Conservation (phyloP, 2,888 invertebrate genomes). For the Odontomyia ornata region DNA sequence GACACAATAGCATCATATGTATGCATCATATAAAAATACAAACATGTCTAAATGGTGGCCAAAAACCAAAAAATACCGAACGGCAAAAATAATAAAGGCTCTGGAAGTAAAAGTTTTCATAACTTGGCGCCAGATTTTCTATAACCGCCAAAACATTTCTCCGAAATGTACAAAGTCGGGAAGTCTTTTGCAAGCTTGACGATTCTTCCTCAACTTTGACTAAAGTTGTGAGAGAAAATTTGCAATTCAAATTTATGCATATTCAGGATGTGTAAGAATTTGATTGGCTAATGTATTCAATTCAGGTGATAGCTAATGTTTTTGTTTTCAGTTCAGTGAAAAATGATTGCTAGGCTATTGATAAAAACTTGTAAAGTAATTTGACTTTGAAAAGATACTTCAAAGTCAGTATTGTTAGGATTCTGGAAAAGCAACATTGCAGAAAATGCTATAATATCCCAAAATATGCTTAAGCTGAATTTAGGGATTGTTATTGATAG, state of each 20-base stretch:
- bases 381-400: background rate
- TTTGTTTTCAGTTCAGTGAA: background rate
- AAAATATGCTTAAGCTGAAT: too few relatives aligned
- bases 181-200: background rate
- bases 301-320: background rate
- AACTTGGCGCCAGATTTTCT: constrained; percentile 14
- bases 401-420: background rate
- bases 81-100: background rate
- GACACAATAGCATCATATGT: too few relatives aligned
- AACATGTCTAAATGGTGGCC: too few relatives aligned
- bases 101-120: background rate
- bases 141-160: background rate
- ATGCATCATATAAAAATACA: too few relatives aligned
- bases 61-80: background rate
- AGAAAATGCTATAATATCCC: too few relatives aligned
- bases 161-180: too few relatives aligned
- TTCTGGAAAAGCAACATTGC: background rate
- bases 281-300: background rate
- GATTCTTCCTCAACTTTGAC: background rate
- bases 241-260: constrained; percentile 24
- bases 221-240: background rate
- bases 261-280: background rate
- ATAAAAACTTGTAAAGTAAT: background rate
- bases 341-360: too few relatives aligned
- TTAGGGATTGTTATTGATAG: too few relatives aligned